These are phyloP conservation scores for Eonycteris spelaea DNA, from an alignment of 2,113 vertebrate species.

Conservation along the genomic window DNA sequence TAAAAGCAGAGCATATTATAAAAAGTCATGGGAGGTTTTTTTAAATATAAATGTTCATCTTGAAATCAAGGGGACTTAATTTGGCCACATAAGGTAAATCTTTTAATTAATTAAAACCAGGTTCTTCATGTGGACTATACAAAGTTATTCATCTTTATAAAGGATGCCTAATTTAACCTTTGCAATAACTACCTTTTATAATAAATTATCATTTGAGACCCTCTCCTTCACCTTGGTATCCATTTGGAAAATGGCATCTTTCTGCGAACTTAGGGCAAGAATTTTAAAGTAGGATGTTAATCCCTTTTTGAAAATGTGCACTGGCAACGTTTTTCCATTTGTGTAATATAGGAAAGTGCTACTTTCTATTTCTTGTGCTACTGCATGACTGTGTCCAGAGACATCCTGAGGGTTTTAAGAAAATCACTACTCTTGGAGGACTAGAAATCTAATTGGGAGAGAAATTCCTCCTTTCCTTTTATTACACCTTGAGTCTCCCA, in stretches of 20 bases:
- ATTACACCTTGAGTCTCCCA: background rate
- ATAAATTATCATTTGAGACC: background rate
- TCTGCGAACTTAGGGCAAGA: background rate
- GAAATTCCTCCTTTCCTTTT: constrained; percentile 7
- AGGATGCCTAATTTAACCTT: background rate
- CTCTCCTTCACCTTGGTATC: background rate
- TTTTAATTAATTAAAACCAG: background rate
- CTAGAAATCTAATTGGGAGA: background rate
- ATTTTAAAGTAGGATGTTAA: background rate
- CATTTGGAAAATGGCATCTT: background rate
- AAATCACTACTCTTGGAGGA: background rate
- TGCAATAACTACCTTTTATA: background rate
- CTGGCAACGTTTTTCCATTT: background rate
- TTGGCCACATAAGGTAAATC: background rate
- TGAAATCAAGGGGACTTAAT: background rate
- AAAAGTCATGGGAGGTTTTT: background rate
- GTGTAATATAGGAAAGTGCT: background rate
- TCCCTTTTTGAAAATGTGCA: background rate
- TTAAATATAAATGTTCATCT: background rate
- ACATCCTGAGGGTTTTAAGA: background rate
- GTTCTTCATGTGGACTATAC: background rate
- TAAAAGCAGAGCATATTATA: background rate
- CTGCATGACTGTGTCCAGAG: background rate
- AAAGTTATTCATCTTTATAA: background rate
- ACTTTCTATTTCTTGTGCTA: background rate